phyloP scores from a whole-genome alignment of 2,797 vertebrate species.

The Streptopelia turtur region DNA sequence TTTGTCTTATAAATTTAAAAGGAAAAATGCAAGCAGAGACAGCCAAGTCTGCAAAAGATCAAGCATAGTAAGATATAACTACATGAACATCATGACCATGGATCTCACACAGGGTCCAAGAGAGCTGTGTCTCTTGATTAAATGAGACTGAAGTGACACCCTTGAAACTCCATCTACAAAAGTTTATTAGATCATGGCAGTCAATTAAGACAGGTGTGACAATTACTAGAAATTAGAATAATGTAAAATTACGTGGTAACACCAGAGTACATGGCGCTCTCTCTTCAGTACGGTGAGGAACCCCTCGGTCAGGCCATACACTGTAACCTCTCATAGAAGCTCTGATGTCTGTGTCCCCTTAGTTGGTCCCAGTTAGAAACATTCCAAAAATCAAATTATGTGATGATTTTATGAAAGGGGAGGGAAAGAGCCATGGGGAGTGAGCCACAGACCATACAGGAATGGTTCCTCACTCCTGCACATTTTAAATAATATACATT shows the following conservation, averaged over 20 bases:
- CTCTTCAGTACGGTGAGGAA: neutral
- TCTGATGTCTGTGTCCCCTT: rapidly evolving
- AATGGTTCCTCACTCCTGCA: neutral
- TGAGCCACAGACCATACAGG: neutral
- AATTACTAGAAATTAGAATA: neutral
- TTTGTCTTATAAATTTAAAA: neutral
- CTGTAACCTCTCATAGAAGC: neutral
- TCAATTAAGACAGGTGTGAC: neutral
- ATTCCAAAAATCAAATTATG: neutral
- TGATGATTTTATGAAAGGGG: neutral
- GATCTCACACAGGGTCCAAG: neutral
- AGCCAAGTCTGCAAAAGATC: neutral
- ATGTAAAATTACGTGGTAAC: neutral
- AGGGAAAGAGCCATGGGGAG: neutral
- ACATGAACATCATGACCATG: neutral
- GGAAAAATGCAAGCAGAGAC: neutral
- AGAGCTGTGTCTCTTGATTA: neutral
- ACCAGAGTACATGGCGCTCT: neutral
- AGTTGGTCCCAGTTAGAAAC: neutral
- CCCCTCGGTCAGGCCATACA: neutral
- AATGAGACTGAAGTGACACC: neutral
- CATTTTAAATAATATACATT: neutral
- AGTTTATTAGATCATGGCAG: neutral
- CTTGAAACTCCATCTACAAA: neutral
- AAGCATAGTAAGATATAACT: neutral